Evolutionary conservation across 2,797 vertebrate species (phyloP).

Genomic region (Pogonophryne albipinna): DNA sequence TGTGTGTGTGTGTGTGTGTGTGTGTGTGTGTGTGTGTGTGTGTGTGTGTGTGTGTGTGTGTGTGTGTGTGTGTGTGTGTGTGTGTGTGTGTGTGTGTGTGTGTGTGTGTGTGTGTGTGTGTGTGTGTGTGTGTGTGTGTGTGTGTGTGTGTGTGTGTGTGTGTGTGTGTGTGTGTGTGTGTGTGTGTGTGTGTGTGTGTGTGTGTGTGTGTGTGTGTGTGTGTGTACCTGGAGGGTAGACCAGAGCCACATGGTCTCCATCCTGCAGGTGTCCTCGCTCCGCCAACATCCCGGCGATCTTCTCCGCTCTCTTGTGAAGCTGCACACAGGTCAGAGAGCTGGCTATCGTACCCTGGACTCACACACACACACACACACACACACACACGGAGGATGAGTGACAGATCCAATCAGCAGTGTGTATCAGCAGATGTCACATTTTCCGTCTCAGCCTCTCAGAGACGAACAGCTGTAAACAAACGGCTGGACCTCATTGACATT

Average conservation of each 20-base stretch:
- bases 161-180: too few relatives aligned
- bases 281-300: slow-evolving; percentile 95
- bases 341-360: slow-evolving; percentile 92
- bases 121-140: too few relatives aligned
- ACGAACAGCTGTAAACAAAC: slow-evolving; percentile 50
- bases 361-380: not conserved
- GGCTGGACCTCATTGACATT: slow-evolving; percentile 36
- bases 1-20: too few relatives aligned
- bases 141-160: too few relatives aligned
- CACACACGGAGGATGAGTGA: slow-evolving; percentile 47
- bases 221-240: slow-evolving; percentile 94
- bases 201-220: not conserved
- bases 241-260: slow-evolving; percentile 95
- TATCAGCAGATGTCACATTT: slow-evolving; percentile 54
- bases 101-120: too few relatives aligned
- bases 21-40: too few relatives aligned
- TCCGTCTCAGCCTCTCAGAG: slow-evolving; percentile 33
- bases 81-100: too few relatives aligned
- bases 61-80: too few relatives aligned
- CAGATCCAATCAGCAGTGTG: slow-evolving; percentile 40
- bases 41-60: too few relatives aligned
- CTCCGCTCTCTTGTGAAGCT: slow-evolving; percentile 96
- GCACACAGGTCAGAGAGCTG: slow-evolving; percentile 94
- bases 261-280: slow-evolving; percentile 94
- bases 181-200: too few relatives aligned